A percentile compares a stretch with the other conserved stretches of the same genome.
phyloP scores from a whole-genome alignment of 2,888 invertebrate genomes.

The Trichopria drosophilae region DNA sequence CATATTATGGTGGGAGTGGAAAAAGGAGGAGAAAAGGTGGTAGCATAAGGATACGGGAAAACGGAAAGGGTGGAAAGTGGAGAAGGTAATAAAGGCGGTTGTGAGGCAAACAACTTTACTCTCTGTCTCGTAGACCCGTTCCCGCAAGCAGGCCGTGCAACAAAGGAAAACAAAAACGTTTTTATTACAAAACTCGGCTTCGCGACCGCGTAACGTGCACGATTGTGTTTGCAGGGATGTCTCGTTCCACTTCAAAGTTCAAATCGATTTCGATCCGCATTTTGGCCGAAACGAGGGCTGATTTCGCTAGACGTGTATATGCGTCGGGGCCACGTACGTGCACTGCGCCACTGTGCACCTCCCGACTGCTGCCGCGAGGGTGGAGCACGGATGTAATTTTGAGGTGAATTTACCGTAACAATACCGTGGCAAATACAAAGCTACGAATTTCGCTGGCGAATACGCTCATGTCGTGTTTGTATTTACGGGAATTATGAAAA shows the following conservation, averaged over 20 bases:
- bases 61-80: constrained; percentile 26
- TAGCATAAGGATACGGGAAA: constrained; percentile 23
- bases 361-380: no score
- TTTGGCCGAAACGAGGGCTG: no score
- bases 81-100: constrained; percentile 34
- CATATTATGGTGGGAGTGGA: not conserved
- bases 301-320: no score
- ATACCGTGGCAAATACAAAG: no score
- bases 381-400: no score
- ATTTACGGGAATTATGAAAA: no score
- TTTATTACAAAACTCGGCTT: constrained; percentile 28
- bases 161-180: constrained; percentile 21
- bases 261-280: constrained; percentile 18
- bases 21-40: constrained; percentile 23
- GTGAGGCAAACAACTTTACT: constrained; percentile 23
- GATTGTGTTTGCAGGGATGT: constrained; percentile 4
- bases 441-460: no score
- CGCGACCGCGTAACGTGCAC: not conserved
- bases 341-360: no score
- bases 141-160: not conserved
- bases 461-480: no score
- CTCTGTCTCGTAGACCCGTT: not conserved
- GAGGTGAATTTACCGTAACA: no score
- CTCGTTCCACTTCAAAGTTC: constrained; percentile 17
- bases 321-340: no score